A percentile compares a stretch with the other conserved stretches of the same genome.
Evolutionary conservation across 2,888 invertebrate genomes (phyloP).

Genomic region (Megastigmus dorsalis): DNA sequence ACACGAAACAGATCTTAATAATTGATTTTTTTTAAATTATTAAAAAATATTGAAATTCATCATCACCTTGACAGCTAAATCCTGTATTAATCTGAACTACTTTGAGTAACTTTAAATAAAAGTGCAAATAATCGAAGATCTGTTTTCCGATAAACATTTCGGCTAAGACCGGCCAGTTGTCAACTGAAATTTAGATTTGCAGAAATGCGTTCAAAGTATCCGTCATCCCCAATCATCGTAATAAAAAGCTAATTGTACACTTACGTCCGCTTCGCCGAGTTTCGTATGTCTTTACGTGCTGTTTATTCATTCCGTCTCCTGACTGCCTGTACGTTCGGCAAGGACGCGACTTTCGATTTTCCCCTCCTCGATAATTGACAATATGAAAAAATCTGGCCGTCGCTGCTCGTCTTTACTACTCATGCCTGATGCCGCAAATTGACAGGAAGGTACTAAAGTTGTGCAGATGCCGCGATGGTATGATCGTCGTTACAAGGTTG

Average conservation of each 20-base stretch:
- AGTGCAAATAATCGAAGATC: not conserved
- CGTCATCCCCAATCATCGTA: not conserved
- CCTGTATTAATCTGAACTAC: constrained; percentile 1
- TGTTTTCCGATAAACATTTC: not conserved
- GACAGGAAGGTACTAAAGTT: constrained; percentile 89
- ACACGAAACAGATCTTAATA: not conserved
- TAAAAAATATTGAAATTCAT: constrained; percentile 18
- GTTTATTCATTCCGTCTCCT: not conserved
- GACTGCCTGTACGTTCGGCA: constrained; percentile 34
- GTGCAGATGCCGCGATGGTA: constrained; percentile 88
- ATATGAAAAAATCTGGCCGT: constrained; percentile 17
- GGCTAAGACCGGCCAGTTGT: not conserved
- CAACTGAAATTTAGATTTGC: not conserved
- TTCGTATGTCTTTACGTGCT: not conserved
- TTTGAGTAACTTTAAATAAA: constrained; percentile 13
- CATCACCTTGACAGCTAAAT: not conserved
- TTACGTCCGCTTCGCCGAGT: not conserved
- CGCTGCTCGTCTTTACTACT: constrained; percentile 70
- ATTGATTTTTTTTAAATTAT: constrained; percentile 7
- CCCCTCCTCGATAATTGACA: constrained; percentile 44
- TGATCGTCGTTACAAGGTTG: constrained; percentile 82
- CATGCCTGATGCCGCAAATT: constrained; percentile 87
- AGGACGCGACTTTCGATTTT: constrained; percentile 13
- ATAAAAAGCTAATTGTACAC: constrained; percentile 2
- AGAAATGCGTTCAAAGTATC: constrained; percentile 3